phyloP scores from a whole-genome alignment of 2,888 invertebrate genomes.

The Desoria tigrina region DNA sequence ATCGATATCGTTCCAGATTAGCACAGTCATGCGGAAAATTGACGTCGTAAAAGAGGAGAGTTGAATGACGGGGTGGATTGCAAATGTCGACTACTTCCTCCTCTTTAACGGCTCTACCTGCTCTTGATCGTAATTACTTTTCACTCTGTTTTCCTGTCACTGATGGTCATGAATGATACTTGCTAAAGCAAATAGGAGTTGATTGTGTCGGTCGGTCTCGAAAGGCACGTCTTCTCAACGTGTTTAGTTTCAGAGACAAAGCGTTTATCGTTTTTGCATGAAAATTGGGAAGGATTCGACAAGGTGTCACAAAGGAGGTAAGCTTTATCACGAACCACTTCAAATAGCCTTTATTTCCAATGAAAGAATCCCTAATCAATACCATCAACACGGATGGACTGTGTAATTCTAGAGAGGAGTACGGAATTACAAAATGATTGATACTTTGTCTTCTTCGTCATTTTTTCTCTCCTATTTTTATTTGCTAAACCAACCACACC shows the following conservation, averaged over 20 bases:
- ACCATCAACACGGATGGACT: constrained; percentile 6
- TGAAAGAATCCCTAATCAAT: constrained; percentile 11
- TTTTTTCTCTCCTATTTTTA: not conserved
- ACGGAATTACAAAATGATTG: not conserved
- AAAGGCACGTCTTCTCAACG: constrained; percentile 3
- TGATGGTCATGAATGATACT: constrained; percentile 19
- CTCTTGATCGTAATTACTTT: constrained; percentile 15
- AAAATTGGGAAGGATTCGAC: constrained; percentile 22
- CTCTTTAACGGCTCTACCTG: constrained; percentile 24
- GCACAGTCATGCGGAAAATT: constrained; percentile 45
- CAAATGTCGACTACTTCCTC: constrained; percentile 35
- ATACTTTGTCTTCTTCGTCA: not conserved
- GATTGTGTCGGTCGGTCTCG: not conserved
- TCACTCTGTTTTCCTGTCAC: constrained; percentile 29
- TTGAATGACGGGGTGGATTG: constrained; percentile 15
- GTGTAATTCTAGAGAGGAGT: not conserved
- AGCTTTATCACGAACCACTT: constrained; percentile 9
- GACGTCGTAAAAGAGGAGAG: constrained; percentile 29
- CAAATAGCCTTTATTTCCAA: not conserved
- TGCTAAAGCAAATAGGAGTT: not conserved
- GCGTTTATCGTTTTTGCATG: not conserved
- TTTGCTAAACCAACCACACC: not conserved
- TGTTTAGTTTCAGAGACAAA: not conserved
- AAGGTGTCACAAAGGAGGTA: constrained; percentile 32
- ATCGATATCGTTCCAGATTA: constrained; percentile 29